phyloP scores from a whole-genome alignment of 2,888 invertebrate species.

The Macaria liturata region DNA sequence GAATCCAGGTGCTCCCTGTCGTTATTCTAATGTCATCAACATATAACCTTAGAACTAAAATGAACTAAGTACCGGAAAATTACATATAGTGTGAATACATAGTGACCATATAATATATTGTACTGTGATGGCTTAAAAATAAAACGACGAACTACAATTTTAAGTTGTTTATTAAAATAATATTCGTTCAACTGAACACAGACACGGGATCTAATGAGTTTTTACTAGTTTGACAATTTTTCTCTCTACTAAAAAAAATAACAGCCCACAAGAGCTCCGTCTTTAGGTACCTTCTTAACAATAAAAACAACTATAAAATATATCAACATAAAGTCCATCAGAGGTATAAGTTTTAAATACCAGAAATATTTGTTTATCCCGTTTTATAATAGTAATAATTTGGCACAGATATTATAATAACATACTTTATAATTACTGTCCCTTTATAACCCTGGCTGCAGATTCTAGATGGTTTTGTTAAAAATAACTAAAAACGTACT shows the following conservation, averaged over 20 bases:
- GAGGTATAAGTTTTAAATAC: slow-evolving; percentile 52
- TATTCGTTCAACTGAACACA: slow-evolving; percentile 83
- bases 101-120: no score
- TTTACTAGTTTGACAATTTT: slow-evolving; percentile 76
- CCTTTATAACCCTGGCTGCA: slow-evolving; percentile 40
- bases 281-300: slow-evolving; percentile 74
- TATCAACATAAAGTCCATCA: slow-evolving; percentile 76
- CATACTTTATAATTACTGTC: slow-evolving; percentile 28
- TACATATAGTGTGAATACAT: background rate
- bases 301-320: slow-evolving; percentile 83
- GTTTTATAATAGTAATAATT: slow-evolving; percentile 58
- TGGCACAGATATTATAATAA: slow-evolving; percentile 66
- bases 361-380: slow-evolving; percentile 30
- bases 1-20: no score
- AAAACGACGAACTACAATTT: slow-evolving; percentile 63
- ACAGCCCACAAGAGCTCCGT: slow-evolving; percentile 58
- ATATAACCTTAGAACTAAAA: no score
- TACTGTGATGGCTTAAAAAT: no score
- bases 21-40: no score
- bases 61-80: no score
- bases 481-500: slow-evolving; percentile 27
- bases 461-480: slow-evolving; percentile 75
- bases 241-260: slow-evolving; percentile 66
- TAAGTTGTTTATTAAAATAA: slow-evolving; percentile 83
- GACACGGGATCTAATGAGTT: slow-evolving; percentile 78